phyloP scores from a whole-genome alignment of 2,888 invertebrate species.

The Escarpia spicata region DNA sequence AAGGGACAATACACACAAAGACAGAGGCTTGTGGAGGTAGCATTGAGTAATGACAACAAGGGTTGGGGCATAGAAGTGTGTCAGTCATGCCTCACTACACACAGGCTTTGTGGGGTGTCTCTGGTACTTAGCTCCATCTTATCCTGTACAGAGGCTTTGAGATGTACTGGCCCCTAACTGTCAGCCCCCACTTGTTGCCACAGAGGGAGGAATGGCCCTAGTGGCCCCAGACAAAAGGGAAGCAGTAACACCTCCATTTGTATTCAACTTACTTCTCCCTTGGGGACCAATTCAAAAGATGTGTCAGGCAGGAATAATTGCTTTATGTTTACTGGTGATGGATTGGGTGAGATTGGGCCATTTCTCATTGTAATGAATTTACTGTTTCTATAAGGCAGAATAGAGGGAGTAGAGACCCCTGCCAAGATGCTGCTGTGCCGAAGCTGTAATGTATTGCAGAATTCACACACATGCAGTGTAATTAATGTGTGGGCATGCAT shows the following conservation, averaged over 20 bases:
- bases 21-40: background rate
- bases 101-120: background rate
- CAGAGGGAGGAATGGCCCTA: background rate
- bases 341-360: background rate
- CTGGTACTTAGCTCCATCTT: background rate
- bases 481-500: slow-evolving; percentile 13
- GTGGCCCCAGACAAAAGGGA: background rate
- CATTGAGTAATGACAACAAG: background rate
- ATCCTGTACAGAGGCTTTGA: background rate
- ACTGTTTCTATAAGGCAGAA: background rate
- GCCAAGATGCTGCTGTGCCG: background rate
- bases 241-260: background rate
- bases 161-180: background rate
- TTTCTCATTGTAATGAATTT: background rate
- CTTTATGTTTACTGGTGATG: background rate
- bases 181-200: background rate
- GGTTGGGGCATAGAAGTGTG: background rate
- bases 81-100: background rate
- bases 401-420: background rate
- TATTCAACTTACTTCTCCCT: background rate
- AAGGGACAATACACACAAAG: too few relatives aligned
- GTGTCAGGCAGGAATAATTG: background rate
- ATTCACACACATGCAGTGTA: background rate
- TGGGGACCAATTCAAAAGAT: background rate
- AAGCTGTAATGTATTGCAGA: background rate